Percentiles rank a stretch among this genome's conserved stretches.
phyloP scores from a whole-genome alignment of 2,797 vertebrate species.

The Cephalopachus bancanus region DNA sequence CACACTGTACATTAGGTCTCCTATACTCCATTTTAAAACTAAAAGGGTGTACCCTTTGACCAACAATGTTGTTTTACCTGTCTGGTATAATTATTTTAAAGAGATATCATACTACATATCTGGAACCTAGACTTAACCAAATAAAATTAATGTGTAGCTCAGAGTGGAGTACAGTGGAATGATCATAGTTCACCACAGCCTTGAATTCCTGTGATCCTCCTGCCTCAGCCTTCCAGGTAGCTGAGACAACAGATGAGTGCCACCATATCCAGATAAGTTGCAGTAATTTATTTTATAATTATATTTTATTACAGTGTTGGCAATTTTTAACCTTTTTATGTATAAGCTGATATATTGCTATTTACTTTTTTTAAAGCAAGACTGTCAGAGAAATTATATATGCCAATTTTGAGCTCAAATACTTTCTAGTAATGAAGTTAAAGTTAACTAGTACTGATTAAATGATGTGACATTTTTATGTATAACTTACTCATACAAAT shows the following conservation, averaged over 20 bases:
- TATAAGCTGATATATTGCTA: background rate
- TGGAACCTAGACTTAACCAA: background rate
- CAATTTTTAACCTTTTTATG: background rate
- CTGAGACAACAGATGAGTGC: too few species aligned
- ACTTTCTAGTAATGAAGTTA: background rate
- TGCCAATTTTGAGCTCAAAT: background rate
- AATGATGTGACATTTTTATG: background rate
- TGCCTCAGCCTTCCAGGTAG: too few species aligned
- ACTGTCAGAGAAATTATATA: background rate
- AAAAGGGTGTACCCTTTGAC: background rate
- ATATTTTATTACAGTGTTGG: background rate
- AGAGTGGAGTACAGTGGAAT: too few species aligned
- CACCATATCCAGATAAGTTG: too few species aligned
- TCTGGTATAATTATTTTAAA: background rate
- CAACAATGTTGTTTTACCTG: background rate
- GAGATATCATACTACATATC: background rate
- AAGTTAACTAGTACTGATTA: background rate
- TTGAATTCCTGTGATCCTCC: too few species aligned
- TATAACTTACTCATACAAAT: background rate
- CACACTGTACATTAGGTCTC: background rate
- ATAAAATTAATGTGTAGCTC: background rate
- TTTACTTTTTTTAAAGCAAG: background rate
- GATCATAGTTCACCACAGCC: too few species aligned
- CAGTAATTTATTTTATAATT: background rate
- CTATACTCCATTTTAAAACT: background rate